These are phyloP conservation scores for Gryllus longicercus DNA, from an alignment of 2,888 invertebrate species.

Conservation along the genomic window DNA sequence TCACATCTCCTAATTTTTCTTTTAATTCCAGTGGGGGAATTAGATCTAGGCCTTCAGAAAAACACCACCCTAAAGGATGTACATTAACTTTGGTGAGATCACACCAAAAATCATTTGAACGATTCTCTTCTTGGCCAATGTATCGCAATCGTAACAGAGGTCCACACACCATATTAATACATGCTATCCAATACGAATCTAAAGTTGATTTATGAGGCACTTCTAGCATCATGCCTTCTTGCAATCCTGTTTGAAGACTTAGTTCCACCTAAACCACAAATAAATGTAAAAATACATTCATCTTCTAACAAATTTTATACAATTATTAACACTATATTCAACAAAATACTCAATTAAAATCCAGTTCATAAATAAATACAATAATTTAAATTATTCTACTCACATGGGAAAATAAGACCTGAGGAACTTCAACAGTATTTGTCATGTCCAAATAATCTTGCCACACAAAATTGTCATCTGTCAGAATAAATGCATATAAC, in stretches of 20 bases:
- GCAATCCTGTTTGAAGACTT: conserved; percentile 65
- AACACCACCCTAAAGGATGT: conserved; percentile 65
- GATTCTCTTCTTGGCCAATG: conserved; percentile 55
- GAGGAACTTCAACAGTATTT: conserved; percentile 60
- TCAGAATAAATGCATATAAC: conserved; percentile 22
- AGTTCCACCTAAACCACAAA: conserved; percentile 57
- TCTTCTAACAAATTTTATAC: not conserved
- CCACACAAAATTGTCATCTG: conserved; percentile 55
- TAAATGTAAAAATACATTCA: conserved; percentile 23
- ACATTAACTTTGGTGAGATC: conserved; percentile 63
- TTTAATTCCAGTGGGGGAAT: conserved; percentile 56
- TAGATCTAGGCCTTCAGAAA: conserved; percentile 54
- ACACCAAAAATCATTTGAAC: conserved; percentile 60
- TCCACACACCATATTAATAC: conserved; percentile 68
- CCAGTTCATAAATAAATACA: conserved; percentile 17
- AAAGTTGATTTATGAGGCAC: conserved; percentile 58
- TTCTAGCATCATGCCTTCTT: conserved; percentile 67
- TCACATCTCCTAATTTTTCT: conserved; percentile 52
- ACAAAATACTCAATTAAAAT: conserved; percentile 20
- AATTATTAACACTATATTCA: not conserved
- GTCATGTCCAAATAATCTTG: conserved; percentile 65
- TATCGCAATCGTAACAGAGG: conserved; percentile 61
- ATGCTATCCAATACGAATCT: conserved; percentile 66
- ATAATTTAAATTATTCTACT: conserved; percentile 43
- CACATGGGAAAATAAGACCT: conserved; percentile 67